Percentiles rank a stretch among this genome's conserved stretches.
Evolutionary conservation across 2,113 vertebrate species (phyloP).

Genomic region (Rhinichthys klamathensis): DNA sequence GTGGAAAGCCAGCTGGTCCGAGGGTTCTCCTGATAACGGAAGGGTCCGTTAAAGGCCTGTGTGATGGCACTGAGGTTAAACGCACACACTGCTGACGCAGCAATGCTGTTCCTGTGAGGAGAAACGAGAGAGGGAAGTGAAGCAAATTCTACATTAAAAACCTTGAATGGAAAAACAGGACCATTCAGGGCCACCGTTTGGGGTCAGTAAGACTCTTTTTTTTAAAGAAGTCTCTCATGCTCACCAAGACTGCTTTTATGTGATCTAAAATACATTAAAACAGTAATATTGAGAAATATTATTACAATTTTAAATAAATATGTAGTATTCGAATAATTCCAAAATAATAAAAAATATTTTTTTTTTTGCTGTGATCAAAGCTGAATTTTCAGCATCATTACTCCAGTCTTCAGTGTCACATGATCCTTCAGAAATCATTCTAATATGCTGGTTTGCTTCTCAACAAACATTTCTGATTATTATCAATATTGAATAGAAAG

Average conservation of each 20-base stretch:
- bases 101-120: slow-evolving; percentile 88
- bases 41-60: slow-evolving; percentile 90
- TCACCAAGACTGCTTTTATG: neutral
- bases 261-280: neutral
- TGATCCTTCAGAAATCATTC: too few relatives aligned
- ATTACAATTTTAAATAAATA: too few relatives aligned
- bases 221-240: neutral
- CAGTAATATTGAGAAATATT: too few relatives aligned
- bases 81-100: slow-evolving; percentile 92
- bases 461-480: too few relatives aligned
- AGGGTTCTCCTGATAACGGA: slow-evolving; percentile 95
- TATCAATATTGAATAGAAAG: too few relatives aligned
- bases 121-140: neutral
- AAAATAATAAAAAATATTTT: too few relatives aligned
- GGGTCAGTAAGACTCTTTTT: neutral
- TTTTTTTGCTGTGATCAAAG: too few relatives aligned
- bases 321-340: too few relatives aligned
- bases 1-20: slow-evolving; percentile 92
- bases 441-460: too few relatives aligned
- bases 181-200: neutral
- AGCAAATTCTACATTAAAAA: neutral
- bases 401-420: too few relatives aligned
- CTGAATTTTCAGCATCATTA: too few relatives aligned
- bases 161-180: neutral
- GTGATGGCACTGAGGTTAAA: slow-evolving; percentile 93